Evolutionary conservation across 92 coral and sea anemone genomes (phyloP), one percentile per base, ranked within the genome.

Genomic region (Epizoanthus scotinus): DNA sequence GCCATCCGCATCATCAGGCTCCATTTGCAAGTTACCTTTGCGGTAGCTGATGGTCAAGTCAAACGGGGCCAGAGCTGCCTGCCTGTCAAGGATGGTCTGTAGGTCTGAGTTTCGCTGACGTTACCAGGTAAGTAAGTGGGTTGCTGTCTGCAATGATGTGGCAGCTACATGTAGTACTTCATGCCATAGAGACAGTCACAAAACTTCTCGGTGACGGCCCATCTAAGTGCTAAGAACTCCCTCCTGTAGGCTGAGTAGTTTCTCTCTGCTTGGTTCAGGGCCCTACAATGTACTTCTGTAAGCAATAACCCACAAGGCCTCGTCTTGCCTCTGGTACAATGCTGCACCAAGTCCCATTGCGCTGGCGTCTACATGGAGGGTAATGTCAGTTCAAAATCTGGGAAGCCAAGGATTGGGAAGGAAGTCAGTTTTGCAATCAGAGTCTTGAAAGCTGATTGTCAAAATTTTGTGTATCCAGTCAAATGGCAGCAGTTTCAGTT

Each of bases 1-100:
- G n/a, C n/a, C n/a, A n/a, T n/a, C n/a, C n/a, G n/a, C n/a, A n/a
- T n/a, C n/a, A n/a, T n/a, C n/a, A n/a, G n/a, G n/a, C n/a, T n/a
- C n/a, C n/a, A n/a, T n/a, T n/a, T n/a, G n/a, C n/a, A n/a, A n/a
- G 66, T 47, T 81, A 69, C 86, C 88, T 20, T 80, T 68, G 17
- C 91, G 83, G 58, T 88, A 88, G 6, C 78, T 77, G 44, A 84
- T 88, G 4, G 88, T 79, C 28, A 88, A 88, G 24, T 88, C 91
- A 52, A 78, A 88, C 12, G 83, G 47, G 22, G 88, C 82, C 31
- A 88, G 63, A 29, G 82, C 77, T n/a, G 79, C 70, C 91, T 88
- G 79, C 31, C 91, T 83, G 29, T 88, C n/a, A n/a, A n/a, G n/a
- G n/a, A n/a, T n/a, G 91, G 60, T 88, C 88, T 21, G 88, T 84